A percentile compares a stretch with the other conserved stretches of the same genome.
Conservation (phyloP, 2,113 vertebrate genomes). For the Oncorhynchus mykiss region DNA sequence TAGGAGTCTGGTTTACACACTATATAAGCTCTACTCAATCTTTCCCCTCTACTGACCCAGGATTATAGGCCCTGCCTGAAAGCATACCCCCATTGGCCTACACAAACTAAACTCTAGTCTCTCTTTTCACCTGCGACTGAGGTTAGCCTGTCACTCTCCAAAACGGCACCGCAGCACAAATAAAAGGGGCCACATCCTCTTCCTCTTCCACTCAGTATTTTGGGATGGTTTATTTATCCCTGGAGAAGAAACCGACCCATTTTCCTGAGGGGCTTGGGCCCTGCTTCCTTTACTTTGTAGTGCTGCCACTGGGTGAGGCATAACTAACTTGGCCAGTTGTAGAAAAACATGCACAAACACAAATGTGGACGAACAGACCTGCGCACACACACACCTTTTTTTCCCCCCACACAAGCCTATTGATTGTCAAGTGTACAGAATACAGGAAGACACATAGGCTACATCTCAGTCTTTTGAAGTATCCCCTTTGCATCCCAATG, state of each 20-base stretch:
- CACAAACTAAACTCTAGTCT: neutral
- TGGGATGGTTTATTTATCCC: slow-evolving; percentile 69
- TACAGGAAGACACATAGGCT: neutral
- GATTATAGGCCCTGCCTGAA: neutral
- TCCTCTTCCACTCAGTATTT: slow-evolving; percentile 63
- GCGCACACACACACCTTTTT: too few relatives aligned
- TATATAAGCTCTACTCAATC: neutral
- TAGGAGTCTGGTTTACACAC: too few relatives aligned
- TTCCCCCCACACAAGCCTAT: neutral
- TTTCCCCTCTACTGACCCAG: neutral
- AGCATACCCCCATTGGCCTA: neutral
- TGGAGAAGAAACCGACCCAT: slow-evolving; percentile 50
- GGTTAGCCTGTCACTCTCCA: slow-evolving; percentile 47
- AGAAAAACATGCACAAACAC: slow-evolving; percentile 10
- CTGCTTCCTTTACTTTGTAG: slow-evolving; percentile 65
- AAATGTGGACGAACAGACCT: neutral
- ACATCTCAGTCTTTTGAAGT: neutral
- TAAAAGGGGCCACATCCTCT: slow-evolving; percentile 65
- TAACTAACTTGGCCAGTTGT: slow-evolving; percentile 38
- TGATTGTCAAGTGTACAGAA: neutral
- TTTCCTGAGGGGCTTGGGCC: slow-evolving; percentile 60
- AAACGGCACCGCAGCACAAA: slow-evolving; percentile 54
- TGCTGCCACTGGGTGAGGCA: slow-evolving; percentile 30
- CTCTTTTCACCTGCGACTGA: slow-evolving; percentile 44
- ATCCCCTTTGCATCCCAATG: neutral